A percentile compares a stretch with the other conserved stretches of the same genome.
Conservation (phyloP, 2,888 invertebrate species). For the Frankliniella fusca region DNA sequence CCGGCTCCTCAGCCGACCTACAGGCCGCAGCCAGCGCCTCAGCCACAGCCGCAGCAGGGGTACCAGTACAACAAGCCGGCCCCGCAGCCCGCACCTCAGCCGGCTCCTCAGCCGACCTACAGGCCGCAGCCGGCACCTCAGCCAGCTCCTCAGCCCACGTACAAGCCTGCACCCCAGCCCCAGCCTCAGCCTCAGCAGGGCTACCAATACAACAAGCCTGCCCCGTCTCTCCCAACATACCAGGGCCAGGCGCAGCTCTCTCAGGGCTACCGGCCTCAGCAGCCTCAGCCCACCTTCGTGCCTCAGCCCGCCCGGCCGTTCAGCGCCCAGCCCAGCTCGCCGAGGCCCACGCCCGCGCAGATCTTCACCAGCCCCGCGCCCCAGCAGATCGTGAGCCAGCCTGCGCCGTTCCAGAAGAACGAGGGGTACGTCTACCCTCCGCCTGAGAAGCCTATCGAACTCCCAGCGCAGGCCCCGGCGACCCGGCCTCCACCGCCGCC, state of each 20-base stretch:
- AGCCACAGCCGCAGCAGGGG: not conserved
- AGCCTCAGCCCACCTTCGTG: not conserved
- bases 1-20: not conserved
- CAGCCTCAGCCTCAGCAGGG: not conserved
- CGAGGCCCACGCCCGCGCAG: not conserved
- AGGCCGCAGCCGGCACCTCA: not conserved
- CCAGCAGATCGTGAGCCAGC: not conserved
- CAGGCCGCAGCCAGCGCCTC: not conserved
- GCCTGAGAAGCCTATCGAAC: not conserved
- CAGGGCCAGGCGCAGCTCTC: not conserved
- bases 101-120: not conserved
- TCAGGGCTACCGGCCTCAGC: not conserved
- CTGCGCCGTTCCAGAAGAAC: conserved; percentile 3
- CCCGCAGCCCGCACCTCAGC: not conserved
- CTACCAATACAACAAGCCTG: not conserved
- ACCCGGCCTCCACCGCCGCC: not conserved
- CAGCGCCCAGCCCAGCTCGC: not conserved
- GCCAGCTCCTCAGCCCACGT: not conserved
- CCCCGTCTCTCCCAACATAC: not conserved
- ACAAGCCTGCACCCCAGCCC: not conserved
- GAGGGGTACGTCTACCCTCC: conserved; percentile 12
- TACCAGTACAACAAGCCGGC: not conserved
- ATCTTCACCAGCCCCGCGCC: not conserved
- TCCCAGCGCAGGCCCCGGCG: not conserved
- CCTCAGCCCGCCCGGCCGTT: not conserved